Evolutionary conservation across 2,888 invertebrate species (phyloP), one percentile per base, ranked within the genome.

Genomic region (Lucinisca nassula): DNA sequence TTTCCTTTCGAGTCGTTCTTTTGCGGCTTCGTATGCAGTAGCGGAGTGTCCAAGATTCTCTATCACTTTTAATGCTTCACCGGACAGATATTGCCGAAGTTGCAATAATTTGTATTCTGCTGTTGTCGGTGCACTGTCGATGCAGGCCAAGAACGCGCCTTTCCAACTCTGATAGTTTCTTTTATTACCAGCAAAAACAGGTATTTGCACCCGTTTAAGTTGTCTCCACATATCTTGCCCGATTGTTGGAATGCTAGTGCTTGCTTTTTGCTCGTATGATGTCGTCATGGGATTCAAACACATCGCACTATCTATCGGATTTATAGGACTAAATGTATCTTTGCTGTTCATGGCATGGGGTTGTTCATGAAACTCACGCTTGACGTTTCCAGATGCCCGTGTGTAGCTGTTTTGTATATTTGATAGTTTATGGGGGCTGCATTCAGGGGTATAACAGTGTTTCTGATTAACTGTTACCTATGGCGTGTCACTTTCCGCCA

Each of bases 31-130:
- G 49, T 83, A 79, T 8, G 83, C 83, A 0, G 24, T 4, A 0
- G 24, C 38, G 0, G 80, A 78, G 72, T 77, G 77, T 27, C 85
- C 81, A 8, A 85, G 67, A 58, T 82, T 55, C 24, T 85, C 81
- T n/a, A 81, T 81, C 0, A 58, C 76, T 55, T 82, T 51, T 12
- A n/a, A n/a, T n/a, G n/a, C n/a, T n/a, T n/a, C n/a, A n/a, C n/a
- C n/a, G n/a, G n/a, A n/a, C n/a, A n/a, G 38, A 58, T 83, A 83
- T 58, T 83, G 83, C 24, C 79, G 4, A 3, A 83, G 40, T 37
- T 83, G 78, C 8, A 70, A 27, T 21, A 82, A 51, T 21, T 77
- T 70, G 37, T 82, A 82, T 27, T 77, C 77, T 37, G 35, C 32
- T 10, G 77, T 77, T n/a, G 81, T 75, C 12, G 35, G n/a, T 0